phyloP scores from a whole-genome alignment of 2,888 invertebrate species.

The Leucophora obtusa region DNA sequence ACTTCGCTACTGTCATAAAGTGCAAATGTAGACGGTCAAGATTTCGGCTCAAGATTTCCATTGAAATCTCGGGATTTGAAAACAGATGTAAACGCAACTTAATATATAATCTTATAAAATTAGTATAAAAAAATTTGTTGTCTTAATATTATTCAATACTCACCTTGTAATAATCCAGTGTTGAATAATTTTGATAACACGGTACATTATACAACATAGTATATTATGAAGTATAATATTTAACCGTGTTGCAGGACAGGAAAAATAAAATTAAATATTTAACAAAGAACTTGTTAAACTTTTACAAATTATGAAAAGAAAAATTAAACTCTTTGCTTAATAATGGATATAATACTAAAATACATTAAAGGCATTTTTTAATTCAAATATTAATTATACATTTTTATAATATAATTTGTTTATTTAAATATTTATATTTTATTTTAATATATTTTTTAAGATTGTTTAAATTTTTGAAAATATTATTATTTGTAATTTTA shows the following conservation, averaged over 20 bases:
- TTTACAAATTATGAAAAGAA: background rate
- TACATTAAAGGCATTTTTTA: background rate
- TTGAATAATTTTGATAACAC: conserved; percentile 78
- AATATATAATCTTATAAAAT: no score
- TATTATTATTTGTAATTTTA: background rate
- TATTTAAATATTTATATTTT: background rate
- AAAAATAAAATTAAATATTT: background rate
- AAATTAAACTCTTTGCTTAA: background rate
- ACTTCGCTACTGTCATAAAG: no score
- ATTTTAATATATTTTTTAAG: no score
- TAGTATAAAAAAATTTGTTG: no score
- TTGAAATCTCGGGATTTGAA: no score
- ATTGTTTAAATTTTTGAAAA: background rate
- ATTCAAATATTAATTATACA: background rate
- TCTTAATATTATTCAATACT: conserved; percentile 64
- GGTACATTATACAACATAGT: conserved; percentile 79
- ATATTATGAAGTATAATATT: conserved; percentile 65
- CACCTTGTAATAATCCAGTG: conserved; percentile 79
- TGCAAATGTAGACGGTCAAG: no score
- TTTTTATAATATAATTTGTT: background rate
- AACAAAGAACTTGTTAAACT: background rate
- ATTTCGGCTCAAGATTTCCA: no score
- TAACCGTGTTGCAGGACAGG: conserved; percentile 47
- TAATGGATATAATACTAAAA: background rate
- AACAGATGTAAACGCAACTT: no score